Percentiles rank a stretch among this genome's conserved stretches.
Evolutionary conservation across 2,113 vertebrate genomes (phyloP).

Genomic region (Ptilorrhoa leucosticta): DNA sequence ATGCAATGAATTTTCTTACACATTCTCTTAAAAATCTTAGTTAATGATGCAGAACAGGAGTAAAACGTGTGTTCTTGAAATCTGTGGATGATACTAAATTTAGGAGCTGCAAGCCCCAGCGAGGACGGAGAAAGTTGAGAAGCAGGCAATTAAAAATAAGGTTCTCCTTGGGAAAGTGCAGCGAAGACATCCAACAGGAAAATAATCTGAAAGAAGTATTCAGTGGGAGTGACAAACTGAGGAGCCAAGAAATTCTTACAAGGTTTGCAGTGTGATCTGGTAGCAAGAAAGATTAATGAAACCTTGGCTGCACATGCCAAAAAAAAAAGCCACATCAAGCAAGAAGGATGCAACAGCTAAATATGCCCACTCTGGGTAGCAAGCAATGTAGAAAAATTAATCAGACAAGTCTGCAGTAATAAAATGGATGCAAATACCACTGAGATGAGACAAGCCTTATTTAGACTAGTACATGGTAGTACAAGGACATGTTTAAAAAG

Average conservation of each 20-base stretch:
- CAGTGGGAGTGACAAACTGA: slow-evolving; percentile 57
- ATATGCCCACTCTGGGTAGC: slow-evolving; percentile 12
- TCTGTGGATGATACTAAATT: slow-evolving; percentile 50
- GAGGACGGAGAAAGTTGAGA: slow-evolving; percentile 56
- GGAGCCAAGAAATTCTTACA: slow-evolving; percentile 55
- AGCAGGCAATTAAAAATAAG: slow-evolving; percentile 61
- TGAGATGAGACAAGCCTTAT: background rate
- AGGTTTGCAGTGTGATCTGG: slow-evolving; percentile 40
- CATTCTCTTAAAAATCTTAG: background rate
- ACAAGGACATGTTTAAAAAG: background rate
- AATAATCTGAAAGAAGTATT: slow-evolving; percentile 53
- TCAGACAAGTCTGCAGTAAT: background rate
- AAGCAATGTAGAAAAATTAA: background rate
- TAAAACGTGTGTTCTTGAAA: slow-evolving; percentile 50
- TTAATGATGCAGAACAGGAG: slow-evolving; percentile 45
- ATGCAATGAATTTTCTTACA: background rate
- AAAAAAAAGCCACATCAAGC: slow-evolving; percentile 34
- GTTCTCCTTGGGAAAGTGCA: slow-evolving; percentile 60
- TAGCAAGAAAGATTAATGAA: slow-evolving; percentile 55
- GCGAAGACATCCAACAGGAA: slow-evolving; percentile 42
- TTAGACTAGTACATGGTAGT: background rate
- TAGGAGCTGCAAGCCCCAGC: slow-evolving; percentile 41
- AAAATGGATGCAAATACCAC: slow-evolving; percentile 38
- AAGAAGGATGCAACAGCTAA: slow-evolving; percentile 9
- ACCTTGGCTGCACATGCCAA: slow-evolving; percentile 11